Evolutionary conservation across 2,113 vertebrate genomes (phyloP).

Genomic region (Electrona antarctica): DNA sequence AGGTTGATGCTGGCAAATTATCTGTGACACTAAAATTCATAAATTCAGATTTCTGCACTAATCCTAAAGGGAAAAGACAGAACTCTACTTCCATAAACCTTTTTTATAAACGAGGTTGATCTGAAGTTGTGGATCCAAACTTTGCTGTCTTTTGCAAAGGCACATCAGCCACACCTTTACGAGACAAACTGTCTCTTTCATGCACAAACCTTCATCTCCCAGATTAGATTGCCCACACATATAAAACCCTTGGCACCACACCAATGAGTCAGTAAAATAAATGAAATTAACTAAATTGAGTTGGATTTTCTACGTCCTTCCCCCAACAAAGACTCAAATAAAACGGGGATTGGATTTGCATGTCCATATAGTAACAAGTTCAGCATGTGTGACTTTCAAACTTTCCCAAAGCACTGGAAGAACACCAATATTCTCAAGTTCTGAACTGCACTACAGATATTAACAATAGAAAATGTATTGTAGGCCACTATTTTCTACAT

Average conservation of each 20-base stretch:
- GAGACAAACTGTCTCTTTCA: slow-evolving; percentile 47
- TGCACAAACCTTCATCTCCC: slow-evolving; percentile 46
- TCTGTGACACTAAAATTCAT: too few relatives aligned
- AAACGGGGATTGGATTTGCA: slow-evolving; percentile 51
- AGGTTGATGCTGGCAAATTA: too few relatives aligned
- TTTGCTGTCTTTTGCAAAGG: slow-evolving; percentile 57
- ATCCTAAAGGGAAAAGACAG: neutral
- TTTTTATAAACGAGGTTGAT: slow-evolving; percentile 36
- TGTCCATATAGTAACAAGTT: slow-evolving; percentile 50
- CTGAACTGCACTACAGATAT: too few relatives aligned
- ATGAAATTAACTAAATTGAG: slow-evolving; percentile 64
- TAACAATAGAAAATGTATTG: too few relatives aligned
- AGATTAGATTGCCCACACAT: slow-evolving; percentile 59
- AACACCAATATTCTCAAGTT: neutral
- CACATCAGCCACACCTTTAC: slow-evolving; percentile 46
- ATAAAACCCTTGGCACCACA: slow-evolving; percentile 58
- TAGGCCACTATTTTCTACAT: too few relatives aligned
- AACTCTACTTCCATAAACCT: slow-evolving; percentile 33
- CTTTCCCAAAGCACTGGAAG: neutral
- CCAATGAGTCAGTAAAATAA: slow-evolving; percentile 63
- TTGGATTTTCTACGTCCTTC: slow-evolving; percentile 54
- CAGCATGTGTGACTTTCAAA: slow-evolving; percentile 35
- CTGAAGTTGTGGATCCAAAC: slow-evolving; percentile 50
- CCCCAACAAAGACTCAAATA: slow-evolving; percentile 55
- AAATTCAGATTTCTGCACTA: too few relatives aligned